These are phyloP conservation scores for Melipona beecheii DNA, from an alignment of 2,888 invertebrate species.

Conservation along the genomic window DNA sequence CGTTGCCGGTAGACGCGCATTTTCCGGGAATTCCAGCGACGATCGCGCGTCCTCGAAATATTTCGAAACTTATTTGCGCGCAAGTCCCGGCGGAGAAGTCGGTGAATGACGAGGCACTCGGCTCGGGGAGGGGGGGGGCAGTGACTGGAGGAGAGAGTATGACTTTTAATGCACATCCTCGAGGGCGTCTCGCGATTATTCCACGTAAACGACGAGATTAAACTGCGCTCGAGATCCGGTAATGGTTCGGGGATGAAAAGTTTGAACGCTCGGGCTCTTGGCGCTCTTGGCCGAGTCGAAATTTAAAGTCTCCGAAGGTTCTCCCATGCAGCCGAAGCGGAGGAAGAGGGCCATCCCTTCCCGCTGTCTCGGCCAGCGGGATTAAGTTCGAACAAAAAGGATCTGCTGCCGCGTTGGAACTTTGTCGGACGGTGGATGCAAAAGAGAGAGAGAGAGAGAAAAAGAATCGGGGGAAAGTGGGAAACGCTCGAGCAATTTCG, in stretches of 20 bases:
- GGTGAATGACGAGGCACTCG: not conserved
- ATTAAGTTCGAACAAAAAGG: slow-evolving; percentile 68
- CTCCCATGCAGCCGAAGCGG: not conserved
- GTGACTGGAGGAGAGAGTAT: slow-evolving; percentile 4
- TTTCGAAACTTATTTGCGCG: not conserved
- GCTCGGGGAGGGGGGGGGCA: not conserved
- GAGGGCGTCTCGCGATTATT: slow-evolving; percentile 60
- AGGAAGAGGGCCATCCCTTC: slow-evolving; percentile 36
- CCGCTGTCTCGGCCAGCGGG: slow-evolving; percentile 25
- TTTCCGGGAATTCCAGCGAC: too few relatives aligned
- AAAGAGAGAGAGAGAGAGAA: slow-evolving; percentile 26
- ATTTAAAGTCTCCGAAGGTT: slow-evolving; percentile 68
- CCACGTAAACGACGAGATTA: slow-evolving; percentile 61
- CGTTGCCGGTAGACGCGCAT: not conserved
- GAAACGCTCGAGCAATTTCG: slow-evolving; percentile 2
- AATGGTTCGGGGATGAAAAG: slow-evolving; percentile 60
- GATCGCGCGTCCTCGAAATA: not conserved
- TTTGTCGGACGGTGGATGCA: slow-evolving; percentile 11
- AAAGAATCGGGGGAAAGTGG: slow-evolving; percentile 7
- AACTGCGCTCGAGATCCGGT: slow-evolving; percentile 55
- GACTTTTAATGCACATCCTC: slow-evolving; percentile 45
- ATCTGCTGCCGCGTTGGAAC: slow-evolving; percentile 51
- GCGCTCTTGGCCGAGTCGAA: slow-evolving; percentile 60
- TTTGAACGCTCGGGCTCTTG: slow-evolving; percentile 38
- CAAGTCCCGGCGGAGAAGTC: not conserved